Base-by-base conservation (phyloP, 2,797 vertebrate genomes). In the Hirundo rustica region DNA sequence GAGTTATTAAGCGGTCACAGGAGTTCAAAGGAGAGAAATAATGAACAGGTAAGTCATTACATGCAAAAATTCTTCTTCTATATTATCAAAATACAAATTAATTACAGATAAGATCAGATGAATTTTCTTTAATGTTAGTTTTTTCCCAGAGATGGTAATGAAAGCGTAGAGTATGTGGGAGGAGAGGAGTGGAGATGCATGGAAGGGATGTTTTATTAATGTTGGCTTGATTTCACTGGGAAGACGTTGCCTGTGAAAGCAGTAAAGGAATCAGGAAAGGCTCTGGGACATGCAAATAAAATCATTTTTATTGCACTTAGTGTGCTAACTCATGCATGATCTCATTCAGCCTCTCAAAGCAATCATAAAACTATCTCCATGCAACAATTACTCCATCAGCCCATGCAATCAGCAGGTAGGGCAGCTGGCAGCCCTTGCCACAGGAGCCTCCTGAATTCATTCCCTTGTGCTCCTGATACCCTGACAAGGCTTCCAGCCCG, bases 61-160 rank as follows among this genome's bases (percentile, higher is more conserved):
- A 97, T 95, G 97, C 97, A 97, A 98, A 97, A 97, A 98, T 97
- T 96, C 97, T 97, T 95, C 96, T 97, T 97, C 96, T 97, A 70
- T 97, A 97, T 97, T 97, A 98, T 98, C 98, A 98, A 98, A 98
- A 98, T 98, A 98, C 98, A 98, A 98, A 98, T 98, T 98, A 98
- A 98, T 98, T 98, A 97, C 96, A 98, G 97, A 98, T 98, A 98
- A 97, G 97, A 98, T 98, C 98, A 97, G 97, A 97, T 93, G 91
- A 97, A 94, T 92, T 97, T 97, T 96, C 97, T 98, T 97, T 98
- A 97, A 98, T 97, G 97, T 94, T 95, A 95, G 95, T 96, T 96
- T 98, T 96, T 98, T 97, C 98, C 97, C 98, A 98, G 97, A 97
- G 97, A 97, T 95, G 91, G 94, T 96, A 97, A 97, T 97, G 97